Evolutionary conservation across 2,888 invertebrate species (phyloP).

Genomic region (Asteroscopus sphinx): DNA sequence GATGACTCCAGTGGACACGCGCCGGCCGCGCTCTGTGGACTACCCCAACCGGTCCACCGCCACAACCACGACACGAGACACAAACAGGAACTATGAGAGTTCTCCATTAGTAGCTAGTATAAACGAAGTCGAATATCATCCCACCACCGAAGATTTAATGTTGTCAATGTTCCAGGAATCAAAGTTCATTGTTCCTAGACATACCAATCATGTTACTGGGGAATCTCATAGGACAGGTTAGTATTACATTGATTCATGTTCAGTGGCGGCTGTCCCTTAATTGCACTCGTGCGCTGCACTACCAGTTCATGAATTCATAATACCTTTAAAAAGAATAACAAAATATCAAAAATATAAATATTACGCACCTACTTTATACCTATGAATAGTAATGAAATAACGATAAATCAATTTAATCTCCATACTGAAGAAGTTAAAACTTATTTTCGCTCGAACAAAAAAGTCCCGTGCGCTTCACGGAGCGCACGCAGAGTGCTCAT

Average conservation of each 20-base stretch:
- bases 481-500: too few species aligned
- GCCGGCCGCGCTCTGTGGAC: conserved; percentile 83
- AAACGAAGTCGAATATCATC: conserved; percentile 85
- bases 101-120: conserved; percentile 85
- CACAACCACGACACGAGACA: conserved; percentile 65
- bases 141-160: conserved; percentile 86
- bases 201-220: conserved; percentile 74
- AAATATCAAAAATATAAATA: too few species aligned
- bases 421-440: too few species aligned
- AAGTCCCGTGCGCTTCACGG: too few species aligned
- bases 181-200: conserved; percentile 82
- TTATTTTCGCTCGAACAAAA: too few species aligned
- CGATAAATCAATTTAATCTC: too few species aligned
- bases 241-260: conserved; percentile 44
- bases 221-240: conserved; percentile 85
- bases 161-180: conserved; percentile 86
- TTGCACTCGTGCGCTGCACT: too few species aligned
- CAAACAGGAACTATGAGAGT: conserved; percentile 80
- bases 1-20: conserved; percentile 85
- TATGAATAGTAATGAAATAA: too few species aligned
- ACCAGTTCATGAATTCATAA: too few species aligned
- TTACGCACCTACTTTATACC: too few species aligned
- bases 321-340: too few species aligned
- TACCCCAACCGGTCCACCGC: conserved; percentile 67
- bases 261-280: too few species aligned